A percentile compares a stretch with the other conserved stretches of the same genome.
phyloP scores from a whole-genome alignment of 2,113 vertebrate species.

The Pedetes capensis region DNA sequence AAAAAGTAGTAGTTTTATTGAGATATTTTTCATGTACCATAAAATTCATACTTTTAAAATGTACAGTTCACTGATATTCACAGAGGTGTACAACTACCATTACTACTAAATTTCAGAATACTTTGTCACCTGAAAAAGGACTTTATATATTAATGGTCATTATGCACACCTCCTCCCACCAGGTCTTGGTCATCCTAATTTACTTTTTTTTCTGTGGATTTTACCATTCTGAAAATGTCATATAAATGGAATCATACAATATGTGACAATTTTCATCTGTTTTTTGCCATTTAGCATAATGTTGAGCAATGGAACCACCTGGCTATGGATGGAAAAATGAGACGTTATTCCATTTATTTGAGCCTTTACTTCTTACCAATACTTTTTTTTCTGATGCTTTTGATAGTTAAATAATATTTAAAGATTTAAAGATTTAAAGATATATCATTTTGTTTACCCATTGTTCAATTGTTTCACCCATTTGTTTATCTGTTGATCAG shows the following conservation, averaged over 20 bases:
- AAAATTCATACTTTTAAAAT: not conserved
- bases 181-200: not conserved
- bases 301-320: too few relatives aligned
- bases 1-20: not conserved
- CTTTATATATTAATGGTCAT: not conserved
- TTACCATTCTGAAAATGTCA: constrained; percentile 9
- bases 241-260: not conserved
- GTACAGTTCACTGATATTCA: not conserved
- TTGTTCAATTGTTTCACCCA: not conserved
- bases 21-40: not conserved
- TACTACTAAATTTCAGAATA: not conserved
- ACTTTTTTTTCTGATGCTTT: too few relatives aligned
- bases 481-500: not conserved
- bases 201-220: constrained; percentile 23
- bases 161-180: not conserved
- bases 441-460: not conserved
- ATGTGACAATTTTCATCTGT: not conserved
- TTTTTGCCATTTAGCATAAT: not conserved
- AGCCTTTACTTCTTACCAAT: too few relatives aligned
- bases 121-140: not conserved
- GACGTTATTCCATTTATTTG: too few relatives aligned
- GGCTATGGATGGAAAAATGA: too few relatives aligned
- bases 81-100: not conserved
- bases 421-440: too few relatives aligned
- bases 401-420: not conserved